These are phyloP conservation scores for Panzeria rudis DNA, from an alignment of 2,888 invertebrate species.

Conservation along the genomic window DNA sequence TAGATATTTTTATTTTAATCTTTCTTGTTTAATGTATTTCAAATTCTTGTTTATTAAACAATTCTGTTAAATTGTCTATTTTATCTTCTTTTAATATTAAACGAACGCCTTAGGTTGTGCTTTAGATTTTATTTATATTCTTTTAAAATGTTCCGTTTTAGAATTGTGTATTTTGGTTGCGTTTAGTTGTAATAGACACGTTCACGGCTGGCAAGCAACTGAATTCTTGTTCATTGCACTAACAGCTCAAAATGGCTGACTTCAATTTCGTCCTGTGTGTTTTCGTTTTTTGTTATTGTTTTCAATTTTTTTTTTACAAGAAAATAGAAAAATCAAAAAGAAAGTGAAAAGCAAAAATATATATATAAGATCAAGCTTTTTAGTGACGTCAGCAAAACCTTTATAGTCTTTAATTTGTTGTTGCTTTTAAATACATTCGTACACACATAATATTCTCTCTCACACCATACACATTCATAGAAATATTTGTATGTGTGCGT, in stretches of 20 bases:
- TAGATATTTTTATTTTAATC: slow-evolving; percentile 10
- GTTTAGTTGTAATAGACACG: slow-evolving; percentile 72
- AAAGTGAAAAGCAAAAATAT: neutral
- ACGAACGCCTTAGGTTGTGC: slow-evolving; percentile 41
- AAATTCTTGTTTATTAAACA: neutral
- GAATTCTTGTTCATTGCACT: slow-evolving; percentile 70
- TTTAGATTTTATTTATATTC: slow-evolving; percentile 37
- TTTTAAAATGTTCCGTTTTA: slow-evolving; percentile 34
- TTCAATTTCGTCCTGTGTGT: slow-evolving; percentile 59
- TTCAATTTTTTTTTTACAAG: slow-evolving; percentile 74
- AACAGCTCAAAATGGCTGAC: slow-evolving; percentile 74
- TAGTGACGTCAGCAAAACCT: slow-evolving; percentile 80
- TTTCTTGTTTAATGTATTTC: neutral
- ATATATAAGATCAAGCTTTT: slow-evolving; percentile 75
- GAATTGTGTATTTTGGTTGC: slow-evolving; percentile 18
- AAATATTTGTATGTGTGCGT: neutral
- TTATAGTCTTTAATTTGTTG: slow-evolving; percentile 47
- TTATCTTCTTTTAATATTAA: slow-evolving; percentile 4
- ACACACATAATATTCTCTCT: neutral
- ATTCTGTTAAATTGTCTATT: neutral
- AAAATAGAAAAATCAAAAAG: neutral
- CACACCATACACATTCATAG: neutral
- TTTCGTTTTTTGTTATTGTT: slow-evolving; percentile 73
- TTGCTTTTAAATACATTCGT: slow-evolving; percentile 7
- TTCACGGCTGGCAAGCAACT: slow-evolving; percentile 80